Evolutionary conservation across 2,888 invertebrate species (phyloP), one percentile per base, ranked within the genome.

Genomic region (Drosophila anceps): DNA sequence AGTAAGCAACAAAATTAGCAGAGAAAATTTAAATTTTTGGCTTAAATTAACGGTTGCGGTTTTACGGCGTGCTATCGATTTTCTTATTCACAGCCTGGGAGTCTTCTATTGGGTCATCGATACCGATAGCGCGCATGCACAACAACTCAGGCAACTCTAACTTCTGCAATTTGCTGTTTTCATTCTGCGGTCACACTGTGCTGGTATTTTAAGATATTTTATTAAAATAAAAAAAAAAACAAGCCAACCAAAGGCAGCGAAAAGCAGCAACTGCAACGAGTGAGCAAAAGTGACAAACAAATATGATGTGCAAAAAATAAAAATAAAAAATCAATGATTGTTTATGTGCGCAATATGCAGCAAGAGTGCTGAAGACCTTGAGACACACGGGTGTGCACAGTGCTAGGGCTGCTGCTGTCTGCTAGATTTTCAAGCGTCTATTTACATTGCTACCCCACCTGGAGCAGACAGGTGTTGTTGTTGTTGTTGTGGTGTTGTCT

Each of bases 381-480:
- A 76, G 70, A 46, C 39, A 46, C 39, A 39, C 41, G 43, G 43
- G 31, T 43, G 57, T 31, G 31, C 31, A 39, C 39, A 39, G 27
- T 18, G 67, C 46, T 64, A 62, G 58, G 24, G 65, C 58, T 62
- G 50, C 58, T 62, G 50, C 33, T 69, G 46, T 59, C 63, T 79
- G 61, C 66, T 80, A 31, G 57, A 78, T 88, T 84, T 88, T 75
- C 72, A 59, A 80, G 76, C 81, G 69, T 74, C 78, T 81, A 76
- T 84, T 77, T 79, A 77, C 81, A 81, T 81, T 84, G 76, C 64
- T 69, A 87, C 87, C 89, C 84, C 84, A 88, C 89, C 84, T 86
- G 89, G 89, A 63, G 61, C 83, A 69, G 89, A 84, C 89, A 89
- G 84, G 89, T 84, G 84, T 86, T 86, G 86, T 81, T 81, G 66